Evolutionary conservation across 2,113 vertebrate genomes (phyloP).

Genomic region (Orcinus orca): DNA sequence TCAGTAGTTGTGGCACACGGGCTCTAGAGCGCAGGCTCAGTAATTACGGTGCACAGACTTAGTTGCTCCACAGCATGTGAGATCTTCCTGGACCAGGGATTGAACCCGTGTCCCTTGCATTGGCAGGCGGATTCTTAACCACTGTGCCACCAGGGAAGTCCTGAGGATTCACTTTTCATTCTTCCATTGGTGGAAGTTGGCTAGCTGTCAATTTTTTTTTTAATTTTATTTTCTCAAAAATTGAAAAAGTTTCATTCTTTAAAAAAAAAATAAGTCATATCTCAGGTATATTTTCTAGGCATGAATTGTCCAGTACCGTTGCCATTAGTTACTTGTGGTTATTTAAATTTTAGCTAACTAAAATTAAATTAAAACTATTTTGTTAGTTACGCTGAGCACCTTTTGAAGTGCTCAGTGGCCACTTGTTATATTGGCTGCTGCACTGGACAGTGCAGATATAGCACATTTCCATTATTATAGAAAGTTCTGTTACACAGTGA

Average conservation of each 20-base stretch:
- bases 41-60: too few relatives aligned
- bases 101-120: too few relatives aligned
- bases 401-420: neutral
- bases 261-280: too few relatives aligned
- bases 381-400: neutral
- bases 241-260: neutral
- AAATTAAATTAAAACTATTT: neutral
- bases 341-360: neutral
- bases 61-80: too few relatives aligned
- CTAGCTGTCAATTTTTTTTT: neutral
- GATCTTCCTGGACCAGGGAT: too few relatives aligned
- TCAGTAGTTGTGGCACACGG: too few relatives aligned
- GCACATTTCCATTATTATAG: neutral
- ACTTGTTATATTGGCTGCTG: neutral
- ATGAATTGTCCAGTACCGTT: neutral
- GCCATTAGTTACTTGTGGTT: neutral
- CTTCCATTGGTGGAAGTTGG: neutral
- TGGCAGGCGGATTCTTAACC: too few relatives aligned
- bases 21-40: too few relatives aligned
- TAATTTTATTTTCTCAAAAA: neutral
- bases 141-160: too few relatives aligned
- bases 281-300: neutral
- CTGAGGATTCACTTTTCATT: neutral
- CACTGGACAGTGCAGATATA: too few relatives aligned
- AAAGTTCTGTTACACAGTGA: neutral